Conservation (phyloP, 2,888 invertebrate genomes). For the Branchellion lobata region DNA sequence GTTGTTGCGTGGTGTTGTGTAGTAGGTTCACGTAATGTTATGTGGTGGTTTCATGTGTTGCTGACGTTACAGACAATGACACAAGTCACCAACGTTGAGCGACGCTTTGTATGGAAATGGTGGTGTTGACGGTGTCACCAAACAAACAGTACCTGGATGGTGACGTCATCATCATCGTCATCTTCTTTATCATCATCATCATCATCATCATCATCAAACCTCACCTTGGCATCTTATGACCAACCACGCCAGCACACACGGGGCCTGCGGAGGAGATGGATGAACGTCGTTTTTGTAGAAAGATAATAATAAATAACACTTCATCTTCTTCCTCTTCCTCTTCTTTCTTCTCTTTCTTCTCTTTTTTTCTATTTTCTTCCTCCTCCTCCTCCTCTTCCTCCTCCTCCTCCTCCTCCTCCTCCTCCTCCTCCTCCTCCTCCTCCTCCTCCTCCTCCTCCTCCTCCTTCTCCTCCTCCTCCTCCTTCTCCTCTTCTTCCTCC, state of each 20-base stretch:
- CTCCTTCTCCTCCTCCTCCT: conserved; percentile 30
- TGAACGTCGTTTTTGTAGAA: neutral
- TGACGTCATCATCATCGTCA: neutral
- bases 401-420: neutral
- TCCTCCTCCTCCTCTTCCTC: neutral
- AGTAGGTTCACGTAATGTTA: no score
- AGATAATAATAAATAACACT: neutral
- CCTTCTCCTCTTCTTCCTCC: conserved; percentile 53
- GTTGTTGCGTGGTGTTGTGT: no score
- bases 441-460: neutral
- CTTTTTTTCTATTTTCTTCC: no score
- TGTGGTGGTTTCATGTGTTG: no score
- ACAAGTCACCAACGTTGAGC: conserved; percentile 37
- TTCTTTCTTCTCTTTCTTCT: neutral
- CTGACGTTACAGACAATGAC: neutral
- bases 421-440: neutral
- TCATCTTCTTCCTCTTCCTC: neutral
- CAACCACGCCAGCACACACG: conserved; percentile 46
- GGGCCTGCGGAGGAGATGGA: conserved; percentile 34
- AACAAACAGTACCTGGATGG: conserved; percentile 46
- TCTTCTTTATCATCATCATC: neutral
- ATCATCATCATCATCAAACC: no score
- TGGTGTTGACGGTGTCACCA: conserved; percentile 48
- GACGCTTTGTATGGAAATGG: conserved; percentile 37
- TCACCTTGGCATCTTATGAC: conserved; percentile 44